Conservation (phyloP, 2,113 vertebrate genomes). For the Gymnogyps californianus region DNA sequence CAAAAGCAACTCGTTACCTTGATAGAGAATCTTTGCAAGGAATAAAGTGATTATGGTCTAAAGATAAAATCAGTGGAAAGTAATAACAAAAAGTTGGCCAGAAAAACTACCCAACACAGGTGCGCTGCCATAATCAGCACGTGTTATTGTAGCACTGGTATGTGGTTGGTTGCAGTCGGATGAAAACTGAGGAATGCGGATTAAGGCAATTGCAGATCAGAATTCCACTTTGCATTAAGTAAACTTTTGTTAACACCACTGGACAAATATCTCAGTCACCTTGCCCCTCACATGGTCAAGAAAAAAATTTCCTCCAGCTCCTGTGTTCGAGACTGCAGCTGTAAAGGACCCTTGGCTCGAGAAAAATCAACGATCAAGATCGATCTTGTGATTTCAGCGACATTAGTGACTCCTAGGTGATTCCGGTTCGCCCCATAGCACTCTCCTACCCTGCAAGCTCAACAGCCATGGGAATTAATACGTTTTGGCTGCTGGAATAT, state of each 20-base stretch:
- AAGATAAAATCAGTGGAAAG: not conserved
- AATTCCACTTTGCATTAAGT: slow-evolving; percentile 41
- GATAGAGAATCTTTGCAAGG: not conserved
- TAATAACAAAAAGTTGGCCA: not conserved
- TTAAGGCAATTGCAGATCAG: slow-evolving; percentile 16
- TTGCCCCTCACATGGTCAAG: not conserved
- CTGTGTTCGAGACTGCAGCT: not conserved
- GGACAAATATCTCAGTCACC: not conserved
- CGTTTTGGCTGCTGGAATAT: not conserved
- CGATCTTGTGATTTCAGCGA: not conserved
- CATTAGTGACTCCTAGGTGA: not conserved
- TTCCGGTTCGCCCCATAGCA: accelerated
- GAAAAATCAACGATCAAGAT: not conserved
- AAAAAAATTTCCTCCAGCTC: not conserved
- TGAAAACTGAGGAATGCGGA: slow-evolving; percentile 27
- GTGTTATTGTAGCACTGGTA: not conserved
- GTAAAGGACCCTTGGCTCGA: not conserved
- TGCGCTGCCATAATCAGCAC: not conserved
- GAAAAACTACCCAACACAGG: not conserved
- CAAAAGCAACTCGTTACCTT: not conserved
- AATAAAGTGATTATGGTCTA: not conserved
- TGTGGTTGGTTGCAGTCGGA: not conserved
- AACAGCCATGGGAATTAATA: not conserved
- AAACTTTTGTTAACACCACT: not conserved
- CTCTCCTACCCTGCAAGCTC: not conserved